These are phyloP conservation scores for Chrysodeixis includens DNA, from an alignment of 2,888 invertebrate genomes.

Conservation along the genomic window DNA sequence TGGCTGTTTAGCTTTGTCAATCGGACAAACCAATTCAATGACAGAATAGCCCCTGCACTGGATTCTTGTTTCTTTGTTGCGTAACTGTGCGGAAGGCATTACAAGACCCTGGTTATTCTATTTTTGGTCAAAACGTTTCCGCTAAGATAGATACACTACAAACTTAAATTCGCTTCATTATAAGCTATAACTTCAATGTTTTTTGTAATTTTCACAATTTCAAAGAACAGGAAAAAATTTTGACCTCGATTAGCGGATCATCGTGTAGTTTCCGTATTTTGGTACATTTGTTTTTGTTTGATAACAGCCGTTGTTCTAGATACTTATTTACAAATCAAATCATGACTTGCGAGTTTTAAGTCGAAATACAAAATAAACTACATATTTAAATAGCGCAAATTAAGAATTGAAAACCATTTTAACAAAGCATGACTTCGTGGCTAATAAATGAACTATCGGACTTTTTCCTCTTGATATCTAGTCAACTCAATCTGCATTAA, in stretches of 20 bases:
- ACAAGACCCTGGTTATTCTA: slow-evolving; percentile 83
- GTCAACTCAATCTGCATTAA: too few relatives aligned
- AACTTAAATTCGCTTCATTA: slow-evolving; percentile 54
- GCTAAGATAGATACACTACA: slow-evolving; percentile 65
- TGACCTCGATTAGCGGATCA: slow-evolving; percentile 69
- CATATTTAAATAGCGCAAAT: too few relatives aligned
- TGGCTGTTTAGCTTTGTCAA: slow-evolving; percentile 65
- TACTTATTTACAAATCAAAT: background rate
- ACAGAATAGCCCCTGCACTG: slow-evolving; percentile 49
- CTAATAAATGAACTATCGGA: too few relatives aligned
- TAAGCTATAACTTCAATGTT: slow-evolving; percentile 48
- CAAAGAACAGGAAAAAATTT: slow-evolving; percentile 63
- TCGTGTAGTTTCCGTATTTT: slow-evolving; percentile 68
- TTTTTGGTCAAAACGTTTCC: slow-evolving; percentile 83
- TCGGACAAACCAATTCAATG: slow-evolving; percentile 47
- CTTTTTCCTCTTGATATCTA: too few relatives aligned
- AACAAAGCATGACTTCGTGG: too few relatives aligned
- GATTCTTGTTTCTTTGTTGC: slow-evolving; percentile 71
- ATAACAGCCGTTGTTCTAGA: slow-evolving; percentile 47
- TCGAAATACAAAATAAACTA: too few relatives aligned
- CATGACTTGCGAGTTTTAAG: background rate
- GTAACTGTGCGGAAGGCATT: slow-evolving; percentile 76
- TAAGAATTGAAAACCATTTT: too few relatives aligned
- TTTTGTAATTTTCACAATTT: slow-evolving; percentile 60
- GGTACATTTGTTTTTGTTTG: slow-evolving; percentile 65